Evolutionary conservation across 1,140 invertebrate species (phyloP), one percentile per base, ranked within the genome.

Genomic region (Drosophila lacteicornis): DNA sequence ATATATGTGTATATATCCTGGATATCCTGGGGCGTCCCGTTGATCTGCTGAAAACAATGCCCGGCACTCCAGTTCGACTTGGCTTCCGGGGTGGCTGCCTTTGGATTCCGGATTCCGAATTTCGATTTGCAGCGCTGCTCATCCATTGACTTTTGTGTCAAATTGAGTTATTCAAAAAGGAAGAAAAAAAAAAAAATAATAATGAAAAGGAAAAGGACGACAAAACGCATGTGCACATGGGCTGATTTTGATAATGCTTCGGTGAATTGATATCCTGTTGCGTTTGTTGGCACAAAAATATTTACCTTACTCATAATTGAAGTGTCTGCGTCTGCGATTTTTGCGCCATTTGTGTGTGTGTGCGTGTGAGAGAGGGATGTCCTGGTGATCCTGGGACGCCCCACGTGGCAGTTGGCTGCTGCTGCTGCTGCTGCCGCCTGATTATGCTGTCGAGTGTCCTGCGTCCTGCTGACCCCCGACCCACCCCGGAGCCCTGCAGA

Each of bases 251-350:
- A 76, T 87, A 85, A 85, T 85, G 82, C 63, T 47, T 74, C 71
- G 38, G 22, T 75, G 49, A 85, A 91, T 91, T 83, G 90, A 88
- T 91, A 82, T 91, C 90, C 90, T 91, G 90, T 91, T 90, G 90
- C 90, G 90, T 91, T 91, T 91, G 90, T 91, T 91, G 88, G 87
- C 77, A 91, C 82, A 87, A 66, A 79, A 91, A 91, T 91, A 91
- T 91, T 91, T 91, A 91, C 90, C 84, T 83, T 83, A 80, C 80
- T 80, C 83, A 91, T 91, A 91, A 91, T 88, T 87, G 84, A 87
- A 87, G 84, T 88, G 84, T 87, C 84, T 80, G 82, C 74, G 62
- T 51, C 27, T 56, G 53, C 75, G 67, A 81, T 84, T 85, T 84
- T 86, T 82, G 75, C 82, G 82, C 82, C 82, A 85, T 85, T 85